A percentile compares a stretch with the other conserved stretches of the same genome.
These are phyloP conservation scores for Muntiacus muntjak DNA, from an alignment of 2,113 vertebrate species.

Conservation along the genomic window DNA sequence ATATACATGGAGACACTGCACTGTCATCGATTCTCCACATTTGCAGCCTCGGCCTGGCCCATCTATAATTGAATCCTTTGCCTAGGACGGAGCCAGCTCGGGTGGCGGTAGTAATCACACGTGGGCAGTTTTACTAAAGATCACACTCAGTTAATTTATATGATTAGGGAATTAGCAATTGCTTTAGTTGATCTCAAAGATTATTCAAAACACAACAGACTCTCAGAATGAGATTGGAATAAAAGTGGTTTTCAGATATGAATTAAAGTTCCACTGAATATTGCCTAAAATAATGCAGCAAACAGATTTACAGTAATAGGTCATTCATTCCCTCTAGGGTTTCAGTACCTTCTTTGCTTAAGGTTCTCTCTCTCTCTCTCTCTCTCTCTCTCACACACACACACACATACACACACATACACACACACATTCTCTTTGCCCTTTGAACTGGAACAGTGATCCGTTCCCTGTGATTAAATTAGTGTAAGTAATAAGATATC, in stretches of 20 bases:
- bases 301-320: constrained; percentile 26
- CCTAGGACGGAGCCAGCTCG: not conserved
- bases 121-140: not conserved
- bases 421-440: constrained; percentile 71
- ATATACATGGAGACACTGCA: not conserved
- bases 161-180: constrained; percentile 35
- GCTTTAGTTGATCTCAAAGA: constrained; percentile 37
- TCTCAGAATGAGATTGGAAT: not conserved
- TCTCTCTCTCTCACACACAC: not conserved
- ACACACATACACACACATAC: constrained; percentile 25
- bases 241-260: constrained; percentile 38
- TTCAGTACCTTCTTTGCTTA: constrained; percentile 13
- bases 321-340: constrained; percentile 3
- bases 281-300: not conserved
- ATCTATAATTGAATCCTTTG: not conserved
- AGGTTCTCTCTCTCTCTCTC: not conserved
- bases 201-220: constrained; percentile 49
- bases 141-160: constrained; percentile 8
- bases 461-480: constrained; percentile 97
- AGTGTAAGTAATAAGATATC: constrained; percentile 99
- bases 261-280: constrained; percentile 52
- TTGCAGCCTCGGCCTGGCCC: not conserved
- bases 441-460: constrained; percentile 90
- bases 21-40: not conserved
- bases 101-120: not conserved